Percentiles rank a stretch among this genome's conserved stretches.
phyloP scores from a whole-genome alignment of 2,113 vertebrate species.

The Apeltes quadracus region DNA sequence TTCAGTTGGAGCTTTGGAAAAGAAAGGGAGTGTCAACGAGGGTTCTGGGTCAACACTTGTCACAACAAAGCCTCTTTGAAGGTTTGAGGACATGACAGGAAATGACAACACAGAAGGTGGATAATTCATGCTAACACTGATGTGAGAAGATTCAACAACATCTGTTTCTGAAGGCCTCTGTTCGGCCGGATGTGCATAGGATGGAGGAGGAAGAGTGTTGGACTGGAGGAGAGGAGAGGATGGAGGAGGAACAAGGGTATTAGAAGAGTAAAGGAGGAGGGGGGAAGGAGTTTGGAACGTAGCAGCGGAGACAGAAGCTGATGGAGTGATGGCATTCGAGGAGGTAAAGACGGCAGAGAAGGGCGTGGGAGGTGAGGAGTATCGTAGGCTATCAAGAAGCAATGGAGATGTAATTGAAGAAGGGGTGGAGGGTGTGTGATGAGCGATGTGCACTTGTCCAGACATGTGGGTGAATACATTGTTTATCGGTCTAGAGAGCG shows the following conservation, averaged over 20 bases:
- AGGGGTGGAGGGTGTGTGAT: not conserved
- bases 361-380: not conserved
- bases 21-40: slow-evolving; percentile 2
- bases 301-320: not conserved
- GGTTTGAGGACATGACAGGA: not conserved
- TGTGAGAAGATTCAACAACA: slow-evolving; percentile 14
- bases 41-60: slow-evolving; percentile 1
- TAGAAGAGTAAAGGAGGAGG: not conserved
- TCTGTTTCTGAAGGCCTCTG: not conserved
- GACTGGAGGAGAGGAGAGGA: not conserved
- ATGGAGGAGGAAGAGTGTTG: not conserved
- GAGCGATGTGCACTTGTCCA: not conserved
- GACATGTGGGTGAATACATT: not conserved
- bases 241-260: not conserved
- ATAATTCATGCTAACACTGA: not conserved
- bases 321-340: not conserved
- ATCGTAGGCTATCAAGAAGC: not conserved
- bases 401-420: not conserved
- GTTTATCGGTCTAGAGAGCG: not conserved
- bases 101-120: slow-evolving; percentile 25
- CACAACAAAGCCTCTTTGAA: slow-evolving; percentile 21
- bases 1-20: not conserved
- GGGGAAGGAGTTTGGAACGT: not conserved
- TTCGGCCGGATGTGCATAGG: not conserved
- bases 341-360: not conserved